Evolutionary conservation across 1,140 invertebrate genomes (phyloP), one percentile per base, ranked within the genome.

Genomic region (Penaeus chinensis): DNA sequence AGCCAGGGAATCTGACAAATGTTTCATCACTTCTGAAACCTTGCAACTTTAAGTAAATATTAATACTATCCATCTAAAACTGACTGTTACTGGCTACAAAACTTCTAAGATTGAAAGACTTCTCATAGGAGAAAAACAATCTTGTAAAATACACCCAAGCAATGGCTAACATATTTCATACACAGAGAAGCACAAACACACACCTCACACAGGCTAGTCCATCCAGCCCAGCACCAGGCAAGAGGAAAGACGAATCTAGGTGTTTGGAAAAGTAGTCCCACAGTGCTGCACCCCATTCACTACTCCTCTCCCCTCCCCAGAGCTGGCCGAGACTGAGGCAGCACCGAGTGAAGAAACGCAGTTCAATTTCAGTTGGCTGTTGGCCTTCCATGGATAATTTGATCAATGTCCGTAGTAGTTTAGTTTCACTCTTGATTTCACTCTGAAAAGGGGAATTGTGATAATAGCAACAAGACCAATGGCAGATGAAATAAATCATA

Each of bases 221-320:
- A 18, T 90, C 86, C 54, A 89, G 62, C 5, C 80, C 61, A 63
- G 71, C 85, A 27, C 90, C 90, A 18, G 83, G 84, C 3, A 90
- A 66, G 37, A 90, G 80, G 65, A 91, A 91, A 22, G 84, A 42
- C 11, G 78, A 84, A 80, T 91, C 87, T 54, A 91, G 86, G 24
- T 87, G 86, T 19, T 88, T 85, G 16, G 89, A 87, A 27, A 89
- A 90, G 62, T 90, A 89, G 62, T 91, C 90, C 90, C 90, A 91
- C n/a, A 91, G 27, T 22, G 85, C 63, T 54, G 85, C 84, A 18
- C 86, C 87, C 83, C 88, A 89, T 47, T 90, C 89, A 20, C 81
- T 86, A 37, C 83, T 78, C 61, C 71, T 63, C 32, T 89, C 89
- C 27, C 79, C 89, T 77, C 83, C 88, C 82, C 90, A 90, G 24